phyloP scores from a whole-genome alignment of 1,140 invertebrate genomes.

The Drosophila azteca region DNA sequence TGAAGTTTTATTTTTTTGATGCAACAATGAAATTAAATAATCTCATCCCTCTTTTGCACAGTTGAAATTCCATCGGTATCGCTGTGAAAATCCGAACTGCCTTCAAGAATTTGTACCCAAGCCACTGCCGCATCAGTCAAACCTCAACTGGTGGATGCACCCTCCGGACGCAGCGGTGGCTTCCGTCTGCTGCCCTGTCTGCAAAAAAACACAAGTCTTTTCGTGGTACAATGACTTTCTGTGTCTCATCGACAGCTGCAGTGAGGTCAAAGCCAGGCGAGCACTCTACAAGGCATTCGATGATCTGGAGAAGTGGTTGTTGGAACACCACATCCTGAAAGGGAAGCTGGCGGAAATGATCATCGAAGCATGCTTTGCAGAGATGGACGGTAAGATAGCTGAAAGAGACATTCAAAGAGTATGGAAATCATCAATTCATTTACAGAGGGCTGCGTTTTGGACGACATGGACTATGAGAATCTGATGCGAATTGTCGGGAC shows the following conservation, averaged over 20 bases:
- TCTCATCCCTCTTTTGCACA: not conserved
- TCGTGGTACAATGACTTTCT: slow-evolving; percentile 50
- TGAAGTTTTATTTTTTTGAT: not conserved
- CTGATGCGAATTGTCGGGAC: slow-evolving; percentile 43
- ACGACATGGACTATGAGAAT: slow-evolving; percentile 39
- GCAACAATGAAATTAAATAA: not conserved
- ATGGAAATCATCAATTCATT: not conserved
- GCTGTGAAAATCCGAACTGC: slow-evolving; percentile 56
- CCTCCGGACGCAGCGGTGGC: not conserved
- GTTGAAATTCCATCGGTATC: slow-evolving; percentile 63
- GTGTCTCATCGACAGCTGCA: slow-evolving; percentile 20
- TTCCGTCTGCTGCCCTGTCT: slow-evolving; percentile 43
- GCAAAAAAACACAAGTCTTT: slow-evolving; percentile 29
- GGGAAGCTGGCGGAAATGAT: slow-evolving; percentile 42
- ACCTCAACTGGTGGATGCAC: slow-evolving; percentile 58
- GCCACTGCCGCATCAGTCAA: not conserved
- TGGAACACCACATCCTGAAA: slow-evolving; percentile 53
- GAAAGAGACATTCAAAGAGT: too few species aligned
- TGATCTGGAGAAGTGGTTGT: slow-evolving; percentile 33
- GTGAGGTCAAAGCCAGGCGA: slow-evolving; percentile 9
- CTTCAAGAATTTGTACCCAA: slow-evolving; percentile 27
- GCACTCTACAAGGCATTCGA: slow-evolving; percentile 41
- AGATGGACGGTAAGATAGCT: slow-evolving; percentile 34
- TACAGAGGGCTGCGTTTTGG: slow-evolving; percentile 37
- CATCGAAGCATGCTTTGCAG: slow-evolving; percentile 39